Evolutionary conservation across 2,113 vertebrate species (phyloP), one percentile per base, ranked within the genome.

Genomic region (Tachysurus fulvidraco): DNA sequence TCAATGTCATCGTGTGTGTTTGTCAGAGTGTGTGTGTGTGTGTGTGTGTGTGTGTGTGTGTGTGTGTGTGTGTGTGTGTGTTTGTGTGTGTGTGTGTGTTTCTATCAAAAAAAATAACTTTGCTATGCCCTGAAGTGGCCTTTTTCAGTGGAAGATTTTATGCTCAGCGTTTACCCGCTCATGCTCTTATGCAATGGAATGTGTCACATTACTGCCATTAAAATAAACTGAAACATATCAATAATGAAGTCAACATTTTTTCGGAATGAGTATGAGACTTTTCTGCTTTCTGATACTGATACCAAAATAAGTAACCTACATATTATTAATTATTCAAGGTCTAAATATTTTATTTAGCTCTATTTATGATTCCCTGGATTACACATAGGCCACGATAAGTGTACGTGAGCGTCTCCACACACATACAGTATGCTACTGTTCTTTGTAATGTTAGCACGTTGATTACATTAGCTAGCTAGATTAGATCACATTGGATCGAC

Each of bases 91-190:
- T 23, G n/a, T 14, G 19, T 57, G 19, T 17, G 13, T 23, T 23
- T 69, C 11, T 50, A 65, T 65, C 25, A 76, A 44, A 28, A 74
- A 60, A 62, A 36, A 13, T 59, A 23, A n/a, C 81, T 14, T 3
- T 28, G 4, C 10, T 46, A 13, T 85, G 88, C 87, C 88, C 89
- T 86, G 82, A 73, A 77, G 41, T 83, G 50, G 79, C 81, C 71
- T 88, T 79, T 67, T 69, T 84, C 62, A 67, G n/a, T 82, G 17
- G 62, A 59, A 85, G 82, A 80, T 28, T 81, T 83, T 85, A 74
- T 44, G 60, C 69, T 52, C 16, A 86, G 52, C 64, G 36, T 76
- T 65, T 41, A 59, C 52, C n/a, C n/a, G n/a, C n/a, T 81, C n/a
- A 25, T 71, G 14, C 46, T 82, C 55, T 52, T 8, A 36, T 86